A percentile compares a stretch with the other conserved stretches of the same genome.
phyloP scores from a whole-genome alignment of 2,888 invertebrate species.

The Aleiodes alternator region DNA sequence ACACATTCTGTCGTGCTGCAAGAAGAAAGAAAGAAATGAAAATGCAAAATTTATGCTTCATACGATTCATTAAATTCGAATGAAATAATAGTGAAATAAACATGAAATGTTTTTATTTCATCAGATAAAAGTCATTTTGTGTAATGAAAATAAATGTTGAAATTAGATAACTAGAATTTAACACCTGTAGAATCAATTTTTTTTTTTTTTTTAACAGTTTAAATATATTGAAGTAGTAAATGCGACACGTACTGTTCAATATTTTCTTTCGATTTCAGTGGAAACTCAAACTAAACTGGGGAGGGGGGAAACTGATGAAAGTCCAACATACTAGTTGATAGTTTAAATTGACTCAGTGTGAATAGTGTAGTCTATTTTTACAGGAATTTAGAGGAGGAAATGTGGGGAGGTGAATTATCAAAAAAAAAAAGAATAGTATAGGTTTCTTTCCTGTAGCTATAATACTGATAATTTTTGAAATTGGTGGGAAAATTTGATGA shows the following conservation, averaged over 20 bases:
- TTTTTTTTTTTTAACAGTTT: background rate
- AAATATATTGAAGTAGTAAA: background rate
- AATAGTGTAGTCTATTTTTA: constrained; percentile 2
- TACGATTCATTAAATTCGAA: background rate
- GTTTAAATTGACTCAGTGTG: background rate
- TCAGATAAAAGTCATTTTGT: constrained; percentile 32
- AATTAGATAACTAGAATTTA: constrained; percentile 7
- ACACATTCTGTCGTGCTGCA: constrained; percentile 3
- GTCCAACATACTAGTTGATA: constrained; percentile 37
- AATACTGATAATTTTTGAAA: no score
- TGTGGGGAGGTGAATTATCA: no score
- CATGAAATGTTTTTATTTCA: constrained; percentile 42
- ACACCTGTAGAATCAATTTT: constrained; percentile 6
- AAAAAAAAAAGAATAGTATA: no score
- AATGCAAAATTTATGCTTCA: background rate
- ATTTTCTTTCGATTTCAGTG: constrained; percentile 68
- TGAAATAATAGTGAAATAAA: background rate
- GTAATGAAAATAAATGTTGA: background rate
- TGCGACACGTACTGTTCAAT: constrained; percentile 49
- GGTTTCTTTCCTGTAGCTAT: no score
- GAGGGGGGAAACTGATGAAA: constrained; percentile 55
- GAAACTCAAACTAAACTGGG: constrained; percentile 43
- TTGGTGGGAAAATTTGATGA: no score
- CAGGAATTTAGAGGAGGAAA: background rate
- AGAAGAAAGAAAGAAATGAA: background rate